phyloP scores from a whole-genome alignment of 1,140 invertebrate genomes.

The Brachionus paranguensis region DNA sequence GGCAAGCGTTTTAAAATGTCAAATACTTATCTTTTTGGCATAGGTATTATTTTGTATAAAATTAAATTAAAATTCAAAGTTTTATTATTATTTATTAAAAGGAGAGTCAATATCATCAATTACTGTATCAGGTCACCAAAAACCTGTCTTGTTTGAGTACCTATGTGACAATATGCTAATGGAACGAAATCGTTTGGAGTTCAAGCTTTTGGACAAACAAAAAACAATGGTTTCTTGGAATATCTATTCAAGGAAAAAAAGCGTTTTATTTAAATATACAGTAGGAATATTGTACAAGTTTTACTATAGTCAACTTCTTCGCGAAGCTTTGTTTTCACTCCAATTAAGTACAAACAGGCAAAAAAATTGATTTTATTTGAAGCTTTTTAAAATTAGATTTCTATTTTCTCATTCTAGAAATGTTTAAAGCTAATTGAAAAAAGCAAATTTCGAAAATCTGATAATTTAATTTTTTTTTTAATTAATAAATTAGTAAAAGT shows the following conservation, averaged over 20 bases:
- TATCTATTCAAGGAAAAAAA: conserved; percentile 1
- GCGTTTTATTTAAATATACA: conserved; percentile 24
- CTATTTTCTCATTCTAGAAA: too few species aligned
- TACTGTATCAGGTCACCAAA: conserved; percentile 3
- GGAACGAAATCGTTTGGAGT: conserved; percentile 26
- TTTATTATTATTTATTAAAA: neutral
- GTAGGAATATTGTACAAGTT: conserved; percentile 9
- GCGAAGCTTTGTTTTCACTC: conserved; percentile 30
- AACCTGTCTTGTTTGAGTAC: conserved; percentile 20
- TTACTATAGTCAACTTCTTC: conserved; percentile 10
- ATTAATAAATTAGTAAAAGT: too few species aligned
- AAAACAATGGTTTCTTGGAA: conserved; percentile 27
- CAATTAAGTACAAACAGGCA: conserved; percentile 2
- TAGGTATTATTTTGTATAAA: neutral
- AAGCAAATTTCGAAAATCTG: too few species aligned
- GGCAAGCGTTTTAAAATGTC: conserved; percentile 35
- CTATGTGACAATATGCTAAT: conserved; percentile 24
- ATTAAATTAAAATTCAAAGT: neutral
- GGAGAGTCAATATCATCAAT: neutral
- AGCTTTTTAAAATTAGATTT: too few species aligned
- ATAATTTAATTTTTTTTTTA: too few species aligned
- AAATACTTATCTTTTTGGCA: conserved; percentile 32
- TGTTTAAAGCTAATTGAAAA: too few species aligned
- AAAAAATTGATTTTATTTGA: neutral
- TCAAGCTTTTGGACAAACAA: neutral